Evolutionary conservation across 2,797 vertebrate species (phyloP).

Genomic region (Sebastes hubbsi): DNA sequence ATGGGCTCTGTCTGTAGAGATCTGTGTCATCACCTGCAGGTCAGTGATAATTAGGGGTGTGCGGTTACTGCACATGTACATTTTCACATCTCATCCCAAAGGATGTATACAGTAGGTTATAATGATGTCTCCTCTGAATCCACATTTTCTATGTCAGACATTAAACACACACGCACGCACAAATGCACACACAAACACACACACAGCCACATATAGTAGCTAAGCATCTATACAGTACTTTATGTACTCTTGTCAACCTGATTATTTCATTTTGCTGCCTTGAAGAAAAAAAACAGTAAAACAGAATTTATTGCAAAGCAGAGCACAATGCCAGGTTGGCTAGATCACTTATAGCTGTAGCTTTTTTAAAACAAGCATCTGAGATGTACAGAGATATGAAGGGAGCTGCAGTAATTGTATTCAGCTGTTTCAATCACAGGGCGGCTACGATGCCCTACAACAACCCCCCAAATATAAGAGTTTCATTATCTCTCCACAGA

Average conservation of each 20-base stretch:
- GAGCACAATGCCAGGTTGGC: not conserved
- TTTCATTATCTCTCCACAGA: not conserved
- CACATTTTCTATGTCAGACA: conserved; percentile 2
- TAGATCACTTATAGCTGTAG: not conserved
- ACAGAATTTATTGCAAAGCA: conserved; percentile 6
- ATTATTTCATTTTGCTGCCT: conserved; percentile 28
- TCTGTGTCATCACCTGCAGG: not conserved
- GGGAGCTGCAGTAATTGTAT: not conserved
- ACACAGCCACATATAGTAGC: not conserved
- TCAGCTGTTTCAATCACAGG: not conserved
- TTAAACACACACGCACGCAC: not conserved
- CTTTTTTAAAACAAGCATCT: not conserved
- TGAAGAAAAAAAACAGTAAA: conserved; percentile 2
- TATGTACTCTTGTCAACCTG: conserved; percentile 28
- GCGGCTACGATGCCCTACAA: not conserved
- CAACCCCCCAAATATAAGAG: not conserved
- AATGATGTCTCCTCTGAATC: conserved; percentile 1
- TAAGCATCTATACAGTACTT: conserved; percentile 6
- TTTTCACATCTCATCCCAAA: not conserved
- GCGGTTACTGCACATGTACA: not conserved
- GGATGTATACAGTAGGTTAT: not conserved
- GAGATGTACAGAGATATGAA: not conserved
- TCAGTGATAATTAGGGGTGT: not conserved
- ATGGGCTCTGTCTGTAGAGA: not conserved
- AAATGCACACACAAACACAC: not conserved